Percentiles rank a stretch among this genome's conserved stretches.
phyloP scores from a whole-genome alignment of 2,113 vertebrate species.

The Nycticebus coucang region DNA sequence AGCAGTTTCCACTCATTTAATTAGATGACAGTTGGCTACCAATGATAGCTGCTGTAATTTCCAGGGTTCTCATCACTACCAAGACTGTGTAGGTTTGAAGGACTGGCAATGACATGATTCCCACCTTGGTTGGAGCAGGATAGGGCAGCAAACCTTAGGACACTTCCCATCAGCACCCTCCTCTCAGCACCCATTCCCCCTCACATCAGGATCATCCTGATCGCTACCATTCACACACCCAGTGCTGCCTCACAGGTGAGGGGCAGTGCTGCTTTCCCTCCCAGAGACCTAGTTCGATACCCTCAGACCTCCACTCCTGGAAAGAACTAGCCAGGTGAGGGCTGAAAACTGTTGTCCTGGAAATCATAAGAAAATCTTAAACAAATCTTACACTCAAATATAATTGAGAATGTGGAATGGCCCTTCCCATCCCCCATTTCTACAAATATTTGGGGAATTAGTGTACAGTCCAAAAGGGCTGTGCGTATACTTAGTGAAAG shows the following conservation, averaged over 20 bases:
- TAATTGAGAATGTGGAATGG: no score
- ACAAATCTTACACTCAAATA: not conserved
- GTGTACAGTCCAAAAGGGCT: not conserved
- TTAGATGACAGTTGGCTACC: not conserved
- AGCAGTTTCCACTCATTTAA: no score
- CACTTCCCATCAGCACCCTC: no score
- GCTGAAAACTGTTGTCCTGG: not conserved
- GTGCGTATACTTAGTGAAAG: not conserved
- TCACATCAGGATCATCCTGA: not conserved
- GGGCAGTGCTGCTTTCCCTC: not conserved
- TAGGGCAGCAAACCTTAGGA: not conserved
- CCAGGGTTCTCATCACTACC: not conserved
- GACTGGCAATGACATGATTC: not conserved
- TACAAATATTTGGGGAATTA: no score
- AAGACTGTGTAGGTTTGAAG: not conserved
- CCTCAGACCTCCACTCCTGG: not conserved
- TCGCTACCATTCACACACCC: no score
- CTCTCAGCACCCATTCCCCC: fast-evolving
- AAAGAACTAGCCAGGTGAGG: not conserved
- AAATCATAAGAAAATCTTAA: not conserved
- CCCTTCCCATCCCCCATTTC: no score
- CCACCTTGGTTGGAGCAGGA: not conserved
- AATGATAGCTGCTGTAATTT: not conserved
- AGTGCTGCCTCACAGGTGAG: not conserved
- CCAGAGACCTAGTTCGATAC: not conserved